Percentiles rank a stretch among this genome's conserved stretches.
Evolutionary conservation across 2,797 vertebrate species (phyloP).

Genomic region (Hippocampus kuda): DNA sequence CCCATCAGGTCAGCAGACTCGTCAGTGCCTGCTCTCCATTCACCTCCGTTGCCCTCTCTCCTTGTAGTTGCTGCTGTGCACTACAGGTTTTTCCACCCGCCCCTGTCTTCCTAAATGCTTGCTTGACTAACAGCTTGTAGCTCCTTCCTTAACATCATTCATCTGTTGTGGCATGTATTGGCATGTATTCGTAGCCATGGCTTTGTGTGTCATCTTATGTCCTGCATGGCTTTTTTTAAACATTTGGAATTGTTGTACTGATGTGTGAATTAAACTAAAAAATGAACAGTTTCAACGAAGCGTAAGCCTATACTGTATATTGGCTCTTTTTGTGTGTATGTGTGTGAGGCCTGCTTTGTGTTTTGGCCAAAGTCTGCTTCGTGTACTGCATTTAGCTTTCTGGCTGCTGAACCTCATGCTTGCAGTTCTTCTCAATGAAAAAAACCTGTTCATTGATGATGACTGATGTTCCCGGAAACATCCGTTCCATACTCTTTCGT

Average conservation of each 20-base stretch:
- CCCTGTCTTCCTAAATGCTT: conserved; percentile 32
- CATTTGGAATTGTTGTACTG: not conserved
- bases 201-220: conserved; percentile 20
- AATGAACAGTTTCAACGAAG: not conserved
- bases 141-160: conserved; percentile 32
- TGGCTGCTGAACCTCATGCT: not conserved
- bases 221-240: conserved; percentile 3
- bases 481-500: not conserved
- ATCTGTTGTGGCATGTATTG: conserved; percentile 30
- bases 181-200: conserved; percentile 16
- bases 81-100: conserved; percentile 14
- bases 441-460: conserved; percentile 14
- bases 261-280: not conserved
- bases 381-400: conserved; percentile 2
- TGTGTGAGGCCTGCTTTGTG: conserved; percentile 10
- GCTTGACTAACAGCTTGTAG: conserved; percentile 43
- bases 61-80: conserved; percentile 69
- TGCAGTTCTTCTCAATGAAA: conserved; percentile 8
- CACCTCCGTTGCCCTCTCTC: conserved; percentile 35
- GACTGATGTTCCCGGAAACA: conserved; percentile 1
- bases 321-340: not conserved
- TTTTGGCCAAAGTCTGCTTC: conserved; percentile 10
- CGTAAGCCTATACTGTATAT: conserved; percentile 4
- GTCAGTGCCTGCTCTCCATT: conserved; percentile 67
- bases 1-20: conserved; percentile 83